Evolutionary conservation across 2,113 vertebrate species (phyloP).

Genomic region (Paramisgurnus dabryanus): DNA sequence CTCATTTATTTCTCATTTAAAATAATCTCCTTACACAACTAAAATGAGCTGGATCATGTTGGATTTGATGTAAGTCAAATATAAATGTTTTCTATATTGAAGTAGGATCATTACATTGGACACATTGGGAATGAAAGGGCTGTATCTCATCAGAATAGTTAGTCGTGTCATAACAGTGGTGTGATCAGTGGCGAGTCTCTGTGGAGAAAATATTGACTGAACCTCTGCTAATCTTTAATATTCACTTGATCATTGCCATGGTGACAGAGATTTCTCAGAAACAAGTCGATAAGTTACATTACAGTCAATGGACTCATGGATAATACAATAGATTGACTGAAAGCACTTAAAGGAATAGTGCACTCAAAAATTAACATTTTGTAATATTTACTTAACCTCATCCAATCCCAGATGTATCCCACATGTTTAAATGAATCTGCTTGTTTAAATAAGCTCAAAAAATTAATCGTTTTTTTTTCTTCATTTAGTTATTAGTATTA

Average conservation of each 20-base stretch:
- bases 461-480: too few species aligned
- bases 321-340: too few species aligned
- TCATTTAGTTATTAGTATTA: too few species aligned
- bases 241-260: slow-evolving; percentile 49
- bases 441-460: too few species aligned
- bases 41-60: background rate
- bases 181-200: slow-evolving; percentile 3
- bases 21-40: background rate
- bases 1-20: background rate
- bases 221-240: slow-evolving; percentile 43
- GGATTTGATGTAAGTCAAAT: background rate
- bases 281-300: background rate
- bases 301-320: background rate
- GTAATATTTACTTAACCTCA: too few species aligned
- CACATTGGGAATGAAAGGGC: background rate
- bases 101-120: background rate
- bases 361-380: too few species aligned
- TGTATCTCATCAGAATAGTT: background rate
- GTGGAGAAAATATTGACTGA: slow-evolving; percentile 53
- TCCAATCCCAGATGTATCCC: too few species aligned
- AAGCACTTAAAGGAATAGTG: too few species aligned
- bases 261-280: slow-evolving; percentile 46
- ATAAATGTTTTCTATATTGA: too few species aligned
- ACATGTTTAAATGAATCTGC: too few species aligned
- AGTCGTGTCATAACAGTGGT: slow-evolving; percentile 26